Evolutionary conservation across 2,113 vertebrate species (phyloP).

Genomic region (Malurus cyaneus): DNA sequence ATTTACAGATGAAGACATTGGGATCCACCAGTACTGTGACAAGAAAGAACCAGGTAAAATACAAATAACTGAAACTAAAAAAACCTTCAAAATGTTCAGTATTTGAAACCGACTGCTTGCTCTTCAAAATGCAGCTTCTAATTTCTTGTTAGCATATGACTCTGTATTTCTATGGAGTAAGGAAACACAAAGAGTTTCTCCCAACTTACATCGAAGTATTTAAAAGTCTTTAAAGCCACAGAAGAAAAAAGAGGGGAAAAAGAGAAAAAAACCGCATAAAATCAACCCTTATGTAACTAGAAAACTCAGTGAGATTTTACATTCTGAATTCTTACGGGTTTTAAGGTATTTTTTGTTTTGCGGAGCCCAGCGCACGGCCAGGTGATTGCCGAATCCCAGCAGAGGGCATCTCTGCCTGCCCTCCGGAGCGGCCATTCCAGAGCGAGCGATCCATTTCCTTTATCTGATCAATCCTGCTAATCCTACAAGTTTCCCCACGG

Average conservation of each 20-base stretch:
- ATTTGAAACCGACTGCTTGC: background rate
- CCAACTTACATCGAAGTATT: accelerated
- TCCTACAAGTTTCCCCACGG: slow-evolving; percentile 83
- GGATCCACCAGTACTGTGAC: slow-evolving; percentile 89
- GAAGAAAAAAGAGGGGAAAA: background rate
- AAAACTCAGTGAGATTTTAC: background rate
- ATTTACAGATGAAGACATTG: slow-evolving; percentile 89
- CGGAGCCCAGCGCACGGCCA: background rate
- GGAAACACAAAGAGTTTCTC: background rate
- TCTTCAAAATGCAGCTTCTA: background rate
- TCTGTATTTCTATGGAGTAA: background rate
- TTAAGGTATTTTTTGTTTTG: accelerated
- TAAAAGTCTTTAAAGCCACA: background rate
- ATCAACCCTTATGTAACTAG: background rate
- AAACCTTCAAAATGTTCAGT: background rate
- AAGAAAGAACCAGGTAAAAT: slow-evolving; percentile 90
- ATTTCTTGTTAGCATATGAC: background rate
- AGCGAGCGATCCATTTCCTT: slow-evolving; percentile 77
- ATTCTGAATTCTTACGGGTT: background rate
- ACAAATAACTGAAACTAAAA: background rate
- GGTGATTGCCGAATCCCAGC: slow-evolving; percentile 69
- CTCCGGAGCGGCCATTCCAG: slow-evolving; percentile 72
- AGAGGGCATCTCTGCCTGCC: slow-evolving; percentile 88
- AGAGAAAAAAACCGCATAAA: background rate
- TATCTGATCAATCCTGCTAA: slow-evolving; percentile 92